Conservation (phyloP, 2,797 vertebrate species). For the Hapalemur alaotrensis region DNA sequence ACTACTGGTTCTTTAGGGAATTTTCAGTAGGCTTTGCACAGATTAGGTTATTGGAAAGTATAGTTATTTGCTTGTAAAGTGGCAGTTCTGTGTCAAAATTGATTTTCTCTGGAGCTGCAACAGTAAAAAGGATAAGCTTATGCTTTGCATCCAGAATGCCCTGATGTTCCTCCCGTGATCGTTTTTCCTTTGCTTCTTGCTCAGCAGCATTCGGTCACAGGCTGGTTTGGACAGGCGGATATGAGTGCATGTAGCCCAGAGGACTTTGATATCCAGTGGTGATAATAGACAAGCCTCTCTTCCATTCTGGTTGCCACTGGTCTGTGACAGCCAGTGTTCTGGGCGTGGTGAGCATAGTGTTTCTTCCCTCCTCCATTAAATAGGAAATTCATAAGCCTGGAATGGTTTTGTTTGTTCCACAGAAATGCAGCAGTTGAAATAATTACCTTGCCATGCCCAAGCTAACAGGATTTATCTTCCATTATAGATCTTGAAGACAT, state of each 20-base stretch:
- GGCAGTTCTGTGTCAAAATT: slow-evolving; percentile 93
- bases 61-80: slow-evolving; percentile 93
- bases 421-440: slow-evolving; percentile 24
- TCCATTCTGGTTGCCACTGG: not conserved
- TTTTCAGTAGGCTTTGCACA: slow-evolving; percentile 93
- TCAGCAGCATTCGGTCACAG: slow-evolving; percentile 50
- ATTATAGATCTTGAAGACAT: slow-evolving; percentile 52
- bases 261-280: not conserved
- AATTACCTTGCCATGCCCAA: slow-evolving; percentile 29
- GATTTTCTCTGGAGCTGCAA: slow-evolving; percentile 93
- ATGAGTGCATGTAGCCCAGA: not conserved
- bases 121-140: slow-evolving; percentile 92
- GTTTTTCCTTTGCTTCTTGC: slow-evolving; percentile 72
- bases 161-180: slow-evolving; percentile 81
- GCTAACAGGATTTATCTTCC: slow-evolving; percentile 40
- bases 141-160: slow-evolving; percentile 88
- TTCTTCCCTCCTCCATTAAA: slow-evolving; percentile 7
- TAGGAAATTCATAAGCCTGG: not conserved
- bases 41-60: slow-evolving; percentile 94
- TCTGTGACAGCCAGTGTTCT: not conserved
- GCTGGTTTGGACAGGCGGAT: slow-evolving; percentile 52
- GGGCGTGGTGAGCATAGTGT: not conserved
- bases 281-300: not conserved
- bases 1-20: slow-evolving; percentile 91
- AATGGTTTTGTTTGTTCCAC: slow-evolving; percentile 38